Evolutionary conservation across 2,113 vertebrate genomes (phyloP), one percentile per base, ranked within the genome.

Genomic region (Reinhardtius hippoglossoides): DNA sequence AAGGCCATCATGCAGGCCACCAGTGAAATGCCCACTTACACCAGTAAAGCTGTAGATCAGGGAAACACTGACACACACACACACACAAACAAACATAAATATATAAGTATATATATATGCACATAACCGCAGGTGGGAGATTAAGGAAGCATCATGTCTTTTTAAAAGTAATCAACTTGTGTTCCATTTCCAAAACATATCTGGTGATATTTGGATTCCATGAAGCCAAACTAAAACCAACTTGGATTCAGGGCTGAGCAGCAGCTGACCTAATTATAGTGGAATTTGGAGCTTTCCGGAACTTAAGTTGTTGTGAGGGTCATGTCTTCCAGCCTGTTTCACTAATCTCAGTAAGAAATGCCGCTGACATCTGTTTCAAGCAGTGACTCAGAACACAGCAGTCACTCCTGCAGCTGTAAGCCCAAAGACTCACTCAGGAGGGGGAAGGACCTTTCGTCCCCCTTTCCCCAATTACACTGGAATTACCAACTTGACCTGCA

Each of bases 251-350:
- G 46, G 63, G 74, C 74, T 74, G 69, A 90, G 85, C 69, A 86
- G 83, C 80, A 83, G 77, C 57, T 87, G 88, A 89, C 91, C 86
- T 83, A 89, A 87, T 89, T 91, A 88, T 79, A 54, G 42, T 35
- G 59, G 75, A 81, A 83, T 88, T 54, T 71, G 8, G 69, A 82
- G 83, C 69, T 63, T 85, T 88, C 54, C 70, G 8, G 67, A 80
- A 78, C 71, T 63, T 85, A 87, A 88, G 82, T 82, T 20, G 15
- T 69, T 67, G 16, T 71, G 74, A 68, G 13, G 16, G 71, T 74
- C 50, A 18, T 37, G 55, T 76, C 87, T 84, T 87, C 59, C 88
- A 84, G 82, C 78, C 60, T 57, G 71, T 71, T 68, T 58, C 67
- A 24, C 62, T 92, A 92, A 93, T 91, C 89, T 76, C 42, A 23